These are phyloP conservation scores for Malurus elegans DNA, from an alignment of 2,113 vertebrate species.

Conservation along the genomic window DNA sequence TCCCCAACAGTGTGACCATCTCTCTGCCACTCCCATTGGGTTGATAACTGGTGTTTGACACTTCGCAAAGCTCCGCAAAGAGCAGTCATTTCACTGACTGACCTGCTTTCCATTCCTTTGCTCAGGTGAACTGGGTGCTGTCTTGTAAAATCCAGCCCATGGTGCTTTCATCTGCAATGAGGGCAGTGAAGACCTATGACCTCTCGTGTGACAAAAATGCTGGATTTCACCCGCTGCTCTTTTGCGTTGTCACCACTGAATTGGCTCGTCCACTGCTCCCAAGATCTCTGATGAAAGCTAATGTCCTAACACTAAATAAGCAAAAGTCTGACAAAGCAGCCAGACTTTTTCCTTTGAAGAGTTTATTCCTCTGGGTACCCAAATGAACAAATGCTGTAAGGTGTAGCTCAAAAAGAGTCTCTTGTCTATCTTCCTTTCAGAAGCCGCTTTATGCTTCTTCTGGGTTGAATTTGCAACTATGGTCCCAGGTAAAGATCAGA, in stretches of 20 bases:
- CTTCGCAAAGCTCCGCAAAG: not conserved
- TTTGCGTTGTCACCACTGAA: not conserved
- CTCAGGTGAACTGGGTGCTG: not conserved
- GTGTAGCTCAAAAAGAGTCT: not conserved
- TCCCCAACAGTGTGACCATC: conserved; percentile 9
- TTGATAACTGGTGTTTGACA: not conserved
- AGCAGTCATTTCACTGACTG: not conserved
- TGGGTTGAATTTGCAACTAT: not conserved
- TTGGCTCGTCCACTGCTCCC: not conserved
- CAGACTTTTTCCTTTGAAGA: not conserved
- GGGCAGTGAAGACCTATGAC: not conserved
- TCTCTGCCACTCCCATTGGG: not conserved
- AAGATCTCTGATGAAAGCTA: not conserved
- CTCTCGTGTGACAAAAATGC: not conserved
- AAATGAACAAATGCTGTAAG: not conserved
- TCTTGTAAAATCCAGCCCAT: not conserved
- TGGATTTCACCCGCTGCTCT: not conserved
- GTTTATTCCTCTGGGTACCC: not conserved
- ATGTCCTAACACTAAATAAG: not conserved
- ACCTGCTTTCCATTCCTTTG: not conserved
- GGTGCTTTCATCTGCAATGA: not conserved
- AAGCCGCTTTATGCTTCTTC: not conserved
- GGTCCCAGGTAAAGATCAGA: not conserved
- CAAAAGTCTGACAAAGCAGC: conserved; percentile 16
- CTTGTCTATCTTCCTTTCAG: not conserved